phyloP scores from a whole-genome alignment of 2,113 vertebrate genomes.

The Notothenia coriiceps region DNA sequence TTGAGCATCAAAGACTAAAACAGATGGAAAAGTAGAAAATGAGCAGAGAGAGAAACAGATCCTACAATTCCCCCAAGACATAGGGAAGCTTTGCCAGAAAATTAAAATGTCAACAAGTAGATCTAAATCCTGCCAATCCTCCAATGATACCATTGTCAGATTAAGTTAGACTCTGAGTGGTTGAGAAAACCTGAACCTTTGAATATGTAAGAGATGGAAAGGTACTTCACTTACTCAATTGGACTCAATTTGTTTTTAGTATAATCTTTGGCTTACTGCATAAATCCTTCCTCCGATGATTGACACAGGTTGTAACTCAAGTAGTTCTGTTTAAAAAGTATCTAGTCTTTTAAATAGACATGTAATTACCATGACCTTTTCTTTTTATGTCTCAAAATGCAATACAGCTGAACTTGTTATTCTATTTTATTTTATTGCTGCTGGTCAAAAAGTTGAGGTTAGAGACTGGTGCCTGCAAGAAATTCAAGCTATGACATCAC shows the following conservation, averaged over 20 bases:
- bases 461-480: constrained; percentile 32
- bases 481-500: constrained; percentile 63
- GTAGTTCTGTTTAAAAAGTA: constrained; percentile 16
- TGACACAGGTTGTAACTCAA: constrained; percentile 42
- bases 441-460: constrained; percentile 58
- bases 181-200: constrained; percentile 5
- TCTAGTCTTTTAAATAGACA: constrained; percentile 15
- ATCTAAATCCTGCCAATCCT: constrained; percentile 41
- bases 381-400: constrained; percentile 42
- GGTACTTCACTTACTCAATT: constrained; percentile 2
- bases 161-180: constrained; percentile 32
- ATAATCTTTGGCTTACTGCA: constrained; percentile 13
- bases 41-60: constrained; percentile 43
- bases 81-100: constrained; percentile 32
- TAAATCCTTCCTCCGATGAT: constrained; percentile 23
- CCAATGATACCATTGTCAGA: constrained; percentile 52
- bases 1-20: constrained; percentile 49
- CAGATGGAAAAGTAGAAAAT: constrained; percentile 66
- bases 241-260: constrained; percentile 31
- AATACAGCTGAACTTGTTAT: constrained; percentile 36
- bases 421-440: constrained; percentile 45
- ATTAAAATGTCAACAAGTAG: constrained; percentile 71
- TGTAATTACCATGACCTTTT: constrained; percentile 34
- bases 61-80: constrained; percentile 45
- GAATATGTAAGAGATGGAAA: constrained; percentile 17